Base-by-base conservation (phyloP, 1,140 invertebrate species). In the Psilanteris sp. region DNA sequence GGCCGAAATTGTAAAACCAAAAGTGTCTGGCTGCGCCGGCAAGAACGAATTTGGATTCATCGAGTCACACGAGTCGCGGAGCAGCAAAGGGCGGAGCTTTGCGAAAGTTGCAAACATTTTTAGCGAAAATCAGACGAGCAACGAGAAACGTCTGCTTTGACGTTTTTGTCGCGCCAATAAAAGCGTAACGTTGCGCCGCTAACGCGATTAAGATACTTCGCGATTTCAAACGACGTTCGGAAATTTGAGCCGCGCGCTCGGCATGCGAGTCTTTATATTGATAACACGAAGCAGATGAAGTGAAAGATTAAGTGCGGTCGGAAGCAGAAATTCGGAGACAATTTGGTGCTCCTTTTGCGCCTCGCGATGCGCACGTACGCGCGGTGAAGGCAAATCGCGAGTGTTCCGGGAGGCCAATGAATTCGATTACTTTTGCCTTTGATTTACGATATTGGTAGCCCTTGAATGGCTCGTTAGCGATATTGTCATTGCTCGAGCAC, bases 391-490 rank as follows among this genome's bases (percentile, higher is more conserved):
- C 64, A 68, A 78, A 80, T 84, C 70, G 70, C 52, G 43, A 15
- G 43, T 48, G 36, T 27, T 61, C 18, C 8, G 52, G 52, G 43
- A 68, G 41, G 61, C 70, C 59, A 66, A 66, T 66, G 70, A 73
- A 73, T 66, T 39, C 59, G 52, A 73, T 73, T 73, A 73, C 70
- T 83, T 84, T 81, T 79, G 77, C 67, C 50, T 77, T 80, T 81
- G 79, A 83, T 84, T 83, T 83, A 84, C 78, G 80, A 81, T 82
- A 81, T 82, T 82, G 79, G 75, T 52, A 62, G 61, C 61, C 55
- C 59, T 61, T 76, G 78, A 84, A 82, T 82, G 80, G 79, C 80
- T 84, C 80, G 83, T 84, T 83, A 84, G 79, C 74, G 76, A 81
- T 81, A 83, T 83, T 84, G 80, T 84, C 81, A 80, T 80, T 78